Evolutionary conservation across 2,113 vertebrate genomes (phyloP), one percentile per base, ranked within the genome.

Genomic region (Todiramphus saurophagus): DNA sequence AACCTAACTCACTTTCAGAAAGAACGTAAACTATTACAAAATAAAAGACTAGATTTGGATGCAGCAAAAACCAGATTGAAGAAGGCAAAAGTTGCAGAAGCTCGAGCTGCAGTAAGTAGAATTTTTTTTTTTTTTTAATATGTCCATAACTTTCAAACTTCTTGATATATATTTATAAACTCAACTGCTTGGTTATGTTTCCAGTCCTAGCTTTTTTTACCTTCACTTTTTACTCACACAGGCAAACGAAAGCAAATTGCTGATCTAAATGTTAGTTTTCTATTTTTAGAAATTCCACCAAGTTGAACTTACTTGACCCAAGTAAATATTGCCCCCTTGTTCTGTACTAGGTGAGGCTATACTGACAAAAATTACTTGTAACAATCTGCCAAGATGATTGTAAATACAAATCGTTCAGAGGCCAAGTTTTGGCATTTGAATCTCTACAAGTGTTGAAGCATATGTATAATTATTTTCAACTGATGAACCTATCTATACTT

Each of bases 41-140:
- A 99, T 91, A 99, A 99, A 96, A 99, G 99, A 53, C 92, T 99
- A 98, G 99, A 99, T 97, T 98, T 99, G 97, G 99, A 99, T 97
- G 99, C 99, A 56, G 99, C 99, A 59, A 99, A 99, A 98, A 99
- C 99, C 39, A 98, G 99, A 93, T 96, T 99, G 95, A 99, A 99
- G 98, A 99, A 99, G 96, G 99, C 99, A 94, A 98, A 99, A 98
- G 98, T 99, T 97, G 95, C 98, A 79, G 99, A 99, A 83, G 98
- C 99, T 77, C 98, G 98, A 98, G 99, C 98, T 95, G 98, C 98
- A 83, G 99, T 99, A 98, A 98, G 99, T 98, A 94, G 16, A 39
- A 43, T 56, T 31, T 60, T 35, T 76, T 87, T 84, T 56, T 31
- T 37, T 50, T 27, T 73, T 60, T 30, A 16, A 20, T 19, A 70